phyloP scores from a whole-genome alignment of 2,888 invertebrate species.

The Microctonus brassicae region DNA sequence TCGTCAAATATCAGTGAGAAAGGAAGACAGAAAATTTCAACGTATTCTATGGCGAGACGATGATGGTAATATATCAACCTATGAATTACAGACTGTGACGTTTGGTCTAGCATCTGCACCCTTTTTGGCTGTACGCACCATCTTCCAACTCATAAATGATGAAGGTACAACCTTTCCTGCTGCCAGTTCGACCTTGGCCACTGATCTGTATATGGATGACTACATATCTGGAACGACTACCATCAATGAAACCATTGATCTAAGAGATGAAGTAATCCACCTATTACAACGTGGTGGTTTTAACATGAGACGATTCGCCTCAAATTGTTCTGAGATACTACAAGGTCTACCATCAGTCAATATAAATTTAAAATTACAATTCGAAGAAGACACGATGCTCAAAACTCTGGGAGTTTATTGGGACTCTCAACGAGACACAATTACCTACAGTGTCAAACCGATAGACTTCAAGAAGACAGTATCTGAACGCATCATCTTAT shows the following conservation, averaged over 20 bases:
- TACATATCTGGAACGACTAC: conserved; percentile 31
- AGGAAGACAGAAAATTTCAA: conserved; percentile 49
- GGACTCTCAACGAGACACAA: conserved; percentile 36
- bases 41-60: conserved; percentile 53
- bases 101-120: conserved; percentile 52
- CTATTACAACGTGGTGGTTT: conserved; percentile 34
- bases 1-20: conserved; percentile 43
- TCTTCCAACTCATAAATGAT: conserved; percentile 38
- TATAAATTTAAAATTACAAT: conserved; percentile 31
- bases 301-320: conserved; percentile 45
- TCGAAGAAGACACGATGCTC: conserved; percentile 6
- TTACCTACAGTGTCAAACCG: conserved; percentile 31
- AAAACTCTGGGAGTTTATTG: conserved; percentile 42
- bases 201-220: conserved; percentile 46
- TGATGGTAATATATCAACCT: conserved; percentile 29
- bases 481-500: conserved; percentile 45
- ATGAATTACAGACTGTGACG: conserved; percentile 51
- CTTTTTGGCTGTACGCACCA: conserved; percentile 44
- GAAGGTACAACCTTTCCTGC: conserved; percentile 24
- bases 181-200: conserved; percentile 9
- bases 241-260: background rate
- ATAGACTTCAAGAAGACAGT: background rate
- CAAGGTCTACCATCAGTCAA: conserved; percentile 12
- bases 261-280: conserved; percentile 34
- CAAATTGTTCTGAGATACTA: conserved; percentile 38